Evolutionary conservation across 2,797 vertebrate species (phyloP).

Genomic region (Poecilia gillii): DNA sequence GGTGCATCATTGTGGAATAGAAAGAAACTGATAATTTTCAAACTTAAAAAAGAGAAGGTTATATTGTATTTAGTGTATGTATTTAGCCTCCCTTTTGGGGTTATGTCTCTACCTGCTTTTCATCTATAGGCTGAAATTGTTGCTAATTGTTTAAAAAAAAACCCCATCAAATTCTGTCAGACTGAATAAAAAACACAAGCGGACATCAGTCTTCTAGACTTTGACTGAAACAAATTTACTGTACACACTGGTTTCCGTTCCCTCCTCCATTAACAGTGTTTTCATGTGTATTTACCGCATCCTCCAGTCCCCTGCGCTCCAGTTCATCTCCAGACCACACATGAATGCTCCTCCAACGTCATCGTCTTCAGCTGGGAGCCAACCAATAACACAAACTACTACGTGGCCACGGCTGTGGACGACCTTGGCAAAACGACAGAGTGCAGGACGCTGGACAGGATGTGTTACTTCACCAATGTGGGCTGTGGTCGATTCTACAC

Average conservation of each 20-base stretch:
- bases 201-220: neutral
- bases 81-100: neutral
- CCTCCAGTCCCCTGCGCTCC: constrained; percentile 81
- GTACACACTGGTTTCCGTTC: neutral
- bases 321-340: constrained; percentile 24
- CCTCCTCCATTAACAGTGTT: neutral
- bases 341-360: constrained; percentile 75
- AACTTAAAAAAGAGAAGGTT: neutral
- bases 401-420: constrained; percentile 71
- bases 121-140: neutral
- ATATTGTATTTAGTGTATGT: neutral
- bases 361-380: constrained; percentile 74
- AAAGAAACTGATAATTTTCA: neutral
- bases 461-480: constrained; percentile 77
- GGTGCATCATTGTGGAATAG: neutral
- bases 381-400: constrained; percentile 75
- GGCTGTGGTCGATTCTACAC: constrained; percentile 78
- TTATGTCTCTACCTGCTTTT: neutral
- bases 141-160: neutral
- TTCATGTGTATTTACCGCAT: neutral
- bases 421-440: constrained; percentile 24
- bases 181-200: neutral
- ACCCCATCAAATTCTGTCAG: neutral
- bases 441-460: constrained; percentile 70
- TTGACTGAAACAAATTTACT: neutral